Evolutionary conservation across 2,113 vertebrate species (phyloP).

Genomic region (Sinocyclocheilus anophthalmus): DNA sequence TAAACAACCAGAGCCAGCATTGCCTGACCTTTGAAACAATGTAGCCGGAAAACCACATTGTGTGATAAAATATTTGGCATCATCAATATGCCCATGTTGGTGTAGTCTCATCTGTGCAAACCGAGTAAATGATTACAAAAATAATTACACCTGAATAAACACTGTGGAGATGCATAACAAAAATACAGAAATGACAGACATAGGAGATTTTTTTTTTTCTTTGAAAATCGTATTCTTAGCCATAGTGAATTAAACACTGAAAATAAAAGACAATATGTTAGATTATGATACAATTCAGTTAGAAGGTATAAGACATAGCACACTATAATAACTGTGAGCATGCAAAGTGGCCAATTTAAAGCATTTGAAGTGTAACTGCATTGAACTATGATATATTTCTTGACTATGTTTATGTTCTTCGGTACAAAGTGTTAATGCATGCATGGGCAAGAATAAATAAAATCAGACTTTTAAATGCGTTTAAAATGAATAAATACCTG

Average conservation of each 20-base stretch:
- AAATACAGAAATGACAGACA: background rate
- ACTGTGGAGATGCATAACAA: background rate
- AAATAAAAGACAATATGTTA: background rate
- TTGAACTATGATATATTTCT: background rate
- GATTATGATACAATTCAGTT: background rate
- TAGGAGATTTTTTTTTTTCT: background rate
- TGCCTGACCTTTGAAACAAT: constrained; percentile 3
- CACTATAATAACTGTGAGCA: background rate
- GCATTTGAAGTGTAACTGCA: background rate
- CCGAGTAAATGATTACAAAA: background rate
- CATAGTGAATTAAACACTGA: background rate
- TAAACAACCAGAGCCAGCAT: background rate
- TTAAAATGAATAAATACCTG: constrained; percentile 66
- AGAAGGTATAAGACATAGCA: background rate
- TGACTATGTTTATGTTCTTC: background rate
- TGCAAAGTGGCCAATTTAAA: background rate
- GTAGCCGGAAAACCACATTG: background rate
- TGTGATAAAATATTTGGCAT: constrained; percentile 3
- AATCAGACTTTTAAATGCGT: constrained; percentile 4
- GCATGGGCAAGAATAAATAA: constrained; percentile 8
- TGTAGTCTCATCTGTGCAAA: constrained; percentile 13
- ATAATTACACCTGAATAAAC: constrained; percentile 7
- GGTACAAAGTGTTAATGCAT: background rate
- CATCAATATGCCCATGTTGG: background rate
- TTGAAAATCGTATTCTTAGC: background rate